Base-by-base conservation (phyloP, 2,888 invertebrate species). In the Hylaea fasciaria region DNA sequence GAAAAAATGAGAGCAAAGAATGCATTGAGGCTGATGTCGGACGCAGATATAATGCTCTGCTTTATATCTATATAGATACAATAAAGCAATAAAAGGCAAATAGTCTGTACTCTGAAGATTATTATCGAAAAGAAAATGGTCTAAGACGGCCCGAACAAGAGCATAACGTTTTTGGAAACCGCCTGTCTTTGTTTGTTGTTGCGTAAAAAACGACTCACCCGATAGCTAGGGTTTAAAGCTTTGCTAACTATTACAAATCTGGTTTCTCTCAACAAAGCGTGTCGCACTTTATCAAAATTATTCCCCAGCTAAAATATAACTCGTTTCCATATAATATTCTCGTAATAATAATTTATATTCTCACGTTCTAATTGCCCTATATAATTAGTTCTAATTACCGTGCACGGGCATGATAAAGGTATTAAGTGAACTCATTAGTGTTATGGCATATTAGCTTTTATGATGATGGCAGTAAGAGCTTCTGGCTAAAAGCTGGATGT, bases 381-480 rank as follows among this genome's bases (percentile, higher is more conserved):
- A 58, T 63, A 63, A 63, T 70, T 68, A 70, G 66, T 60, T 68
- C 68, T 65, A 70, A 70, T 69, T 67, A 65, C 57, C 39, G 61
- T 62, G 69, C 62, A 59, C 52, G 66, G 55, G 57, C 59, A 64
- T 66, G 65, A 68, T 70, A 70, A 70, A 68, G 58, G 63, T 66
- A 63, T 66, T 65, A 65, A 47, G 61, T 57, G 57, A 65, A 60
- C 61, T 58, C 65, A 56, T 63, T 58, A 69, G 68, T 66, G 68
- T 64, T 68, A 66, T 62, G 39, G 69, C 59, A 70, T 65, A 66
- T 65, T 70, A 64, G 52, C 57, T 63, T 70, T 68, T 70, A 68
- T 62, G 64, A n/a, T 62, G 52, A 65, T 66, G 57, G 57, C 40
- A 14, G 58, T 62, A 68, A 66, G 67, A 70, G 69, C 69, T 65